Base-by-base conservation (phyloP, 2,888 invertebrate genomes). In the Xanthia togata region DNA sequence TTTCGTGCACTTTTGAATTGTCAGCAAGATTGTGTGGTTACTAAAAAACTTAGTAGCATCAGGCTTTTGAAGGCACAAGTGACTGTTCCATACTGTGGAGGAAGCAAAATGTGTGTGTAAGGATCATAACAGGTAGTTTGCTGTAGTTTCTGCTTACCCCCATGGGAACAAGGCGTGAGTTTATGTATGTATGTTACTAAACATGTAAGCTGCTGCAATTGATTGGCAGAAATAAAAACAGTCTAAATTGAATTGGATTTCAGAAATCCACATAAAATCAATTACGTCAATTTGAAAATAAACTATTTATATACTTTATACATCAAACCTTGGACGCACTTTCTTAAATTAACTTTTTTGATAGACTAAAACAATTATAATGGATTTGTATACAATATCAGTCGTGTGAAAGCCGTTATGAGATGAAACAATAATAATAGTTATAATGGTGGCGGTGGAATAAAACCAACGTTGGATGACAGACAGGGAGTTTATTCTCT, bases 371-470 rank as follows among this genome's bases (percentile, higher is more conserved):
- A 26, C 35, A 63, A 50, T 50, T 50, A 23, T 50, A 23, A 31
- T 50, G 20, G 2, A 50, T 50, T 50, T 50, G 23, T 50, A 23
- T 23, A 8, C 50, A 23, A 23, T 50, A 50, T 23, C 23, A 23
- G 50, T 23, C 23, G 50, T 44, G 26, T 55, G 35, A 63, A 60
- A 47, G 31, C n/a, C 41, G 71, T 78, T 70, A 50, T 2, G 26
- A 50, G 35, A 64, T 79, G 57, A 12, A 71, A 41, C 41, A 23
- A 60, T 76, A 53, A 11, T 76, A 55, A 44, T 62, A n/a, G n/a
- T n/a, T n/a, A n/a, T n/a, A n/a, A n/a, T n/a, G n/a, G n/a, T n/a
- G n/a, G n/a, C n/a, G n/a, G n/a, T n/a, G n/a, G n/a, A n/a, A n/a
- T n/a, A n/a, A n/a, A n/a, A n/a, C n/a, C n/a, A n/a, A n/a, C n/a